Evolutionary conservation across 1,140 invertebrate genomes (phyloP).

Genomic region (Macrobrachium nipponense): DNA sequence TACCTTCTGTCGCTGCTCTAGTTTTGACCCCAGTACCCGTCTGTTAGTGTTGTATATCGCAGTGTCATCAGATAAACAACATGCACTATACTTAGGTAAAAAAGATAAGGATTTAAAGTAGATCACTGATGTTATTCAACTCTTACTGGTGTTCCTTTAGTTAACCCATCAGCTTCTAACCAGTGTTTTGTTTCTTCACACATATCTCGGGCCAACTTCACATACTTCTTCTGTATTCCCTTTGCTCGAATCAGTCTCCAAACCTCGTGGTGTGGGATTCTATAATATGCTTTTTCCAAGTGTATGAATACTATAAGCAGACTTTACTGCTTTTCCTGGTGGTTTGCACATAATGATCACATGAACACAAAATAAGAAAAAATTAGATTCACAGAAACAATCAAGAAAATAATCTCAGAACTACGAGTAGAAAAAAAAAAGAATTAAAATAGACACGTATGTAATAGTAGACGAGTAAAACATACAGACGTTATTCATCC

Average conservation of each 20-base stretch:
- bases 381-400: too few relatives aligned
- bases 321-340: not conserved
- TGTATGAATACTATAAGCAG: not conserved
- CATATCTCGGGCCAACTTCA: not conserved
- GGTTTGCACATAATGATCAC: too few relatives aligned
- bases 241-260: not conserved
- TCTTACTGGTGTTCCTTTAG: not conserved
- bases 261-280: not conserved
- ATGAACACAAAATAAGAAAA: too few relatives aligned
- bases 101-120: not conserved
- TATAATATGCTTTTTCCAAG: not conserved
- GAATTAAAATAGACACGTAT: too few relatives aligned
- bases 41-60: not conserved
- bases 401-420: too few relatives aligned
- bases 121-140: not conserved
- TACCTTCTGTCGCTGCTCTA: not conserved
- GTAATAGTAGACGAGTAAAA: too few relatives aligned
- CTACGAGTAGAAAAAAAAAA: too few relatives aligned
- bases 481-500: too few relatives aligned
- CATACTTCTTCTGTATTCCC: not conserved
- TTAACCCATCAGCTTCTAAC: conserved; percentile 7
- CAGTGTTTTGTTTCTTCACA: not conserved
- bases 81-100: not conserved
- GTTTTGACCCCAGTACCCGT: not conserved
- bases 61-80: not conserved